phyloP scores from a whole-genome alignment of 2,113 vertebrate species.

The Myodes glareolus region DNA sequence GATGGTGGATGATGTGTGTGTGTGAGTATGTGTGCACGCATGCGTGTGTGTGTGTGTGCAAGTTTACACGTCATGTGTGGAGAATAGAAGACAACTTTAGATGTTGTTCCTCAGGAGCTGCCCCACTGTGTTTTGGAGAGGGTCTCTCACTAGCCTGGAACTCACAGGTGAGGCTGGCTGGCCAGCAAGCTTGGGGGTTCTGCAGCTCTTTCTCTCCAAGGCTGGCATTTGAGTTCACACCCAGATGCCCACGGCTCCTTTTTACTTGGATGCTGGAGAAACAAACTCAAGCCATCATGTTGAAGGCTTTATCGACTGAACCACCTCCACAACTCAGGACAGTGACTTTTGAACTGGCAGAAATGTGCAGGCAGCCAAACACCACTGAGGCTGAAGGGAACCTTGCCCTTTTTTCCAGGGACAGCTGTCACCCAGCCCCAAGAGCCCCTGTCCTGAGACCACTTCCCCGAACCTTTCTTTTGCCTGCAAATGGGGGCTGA shows the following conservation, averaged over 20 bases:
- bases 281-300: background rate
- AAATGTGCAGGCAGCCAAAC: fast-evolving
- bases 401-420: background rate
- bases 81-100: background rate
- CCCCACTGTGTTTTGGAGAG: background rate
- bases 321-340: background rate
- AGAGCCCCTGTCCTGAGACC: background rate
- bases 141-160: background rate
- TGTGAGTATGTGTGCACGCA: background rate
- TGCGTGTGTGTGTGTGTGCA: no score
- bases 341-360: background rate
- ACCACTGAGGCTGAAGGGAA: background rate
- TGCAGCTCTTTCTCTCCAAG: background rate
- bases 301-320: background rate
- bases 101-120: background rate
- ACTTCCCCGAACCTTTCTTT: background rate
- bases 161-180: background rate
- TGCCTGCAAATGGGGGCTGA: no score
- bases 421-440: background rate
- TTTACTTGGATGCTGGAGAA: background rate
- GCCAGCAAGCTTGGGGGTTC: background rate
- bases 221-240: no score
- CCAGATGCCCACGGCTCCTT: background rate
- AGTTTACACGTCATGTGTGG: background rate
- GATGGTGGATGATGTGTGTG: background rate